Evolutionary conservation across 2,113 vertebrate genomes (phyloP).

Genomic region (Chionis minor): DNA sequence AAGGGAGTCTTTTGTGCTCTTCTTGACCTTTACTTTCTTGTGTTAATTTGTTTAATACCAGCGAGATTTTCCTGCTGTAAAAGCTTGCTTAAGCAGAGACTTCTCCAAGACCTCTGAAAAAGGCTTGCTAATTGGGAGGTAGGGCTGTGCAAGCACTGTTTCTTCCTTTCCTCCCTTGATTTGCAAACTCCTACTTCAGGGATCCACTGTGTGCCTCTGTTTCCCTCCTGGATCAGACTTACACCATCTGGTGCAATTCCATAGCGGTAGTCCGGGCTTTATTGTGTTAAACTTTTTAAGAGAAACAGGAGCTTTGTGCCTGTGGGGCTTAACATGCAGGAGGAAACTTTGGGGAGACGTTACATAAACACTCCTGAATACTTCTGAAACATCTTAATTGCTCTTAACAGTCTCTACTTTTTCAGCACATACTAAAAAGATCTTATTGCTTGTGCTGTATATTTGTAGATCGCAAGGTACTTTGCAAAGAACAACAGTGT

Average conservation of each 20-base stretch:
- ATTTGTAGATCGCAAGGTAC: neutral
- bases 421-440: neutral
- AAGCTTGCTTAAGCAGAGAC: neutral
- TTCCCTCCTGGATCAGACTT: neutral
- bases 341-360: neutral
- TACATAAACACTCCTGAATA: neutral
- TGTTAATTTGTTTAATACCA: conserved; percentile 19
- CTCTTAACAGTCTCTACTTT: neutral
- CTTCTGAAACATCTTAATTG: neutral
- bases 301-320: neutral
- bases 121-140: neutral
- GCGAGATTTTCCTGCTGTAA: neutral
- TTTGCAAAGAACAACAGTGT: neutral
- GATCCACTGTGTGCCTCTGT: neutral
- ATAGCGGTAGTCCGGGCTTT: neutral
- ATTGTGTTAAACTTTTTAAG: neutral
- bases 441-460: neutral
- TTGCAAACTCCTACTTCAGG: neutral
- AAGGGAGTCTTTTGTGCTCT: neutral
- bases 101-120: neutral
- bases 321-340: neutral
- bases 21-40: conserved; percentile 16
- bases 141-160: neutral
- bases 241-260: neutral
- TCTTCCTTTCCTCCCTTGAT: neutral